Base-by-base conservation (phyloP, 2,797 vertebrate genomes). In the Microchirus variegatus region DNA sequence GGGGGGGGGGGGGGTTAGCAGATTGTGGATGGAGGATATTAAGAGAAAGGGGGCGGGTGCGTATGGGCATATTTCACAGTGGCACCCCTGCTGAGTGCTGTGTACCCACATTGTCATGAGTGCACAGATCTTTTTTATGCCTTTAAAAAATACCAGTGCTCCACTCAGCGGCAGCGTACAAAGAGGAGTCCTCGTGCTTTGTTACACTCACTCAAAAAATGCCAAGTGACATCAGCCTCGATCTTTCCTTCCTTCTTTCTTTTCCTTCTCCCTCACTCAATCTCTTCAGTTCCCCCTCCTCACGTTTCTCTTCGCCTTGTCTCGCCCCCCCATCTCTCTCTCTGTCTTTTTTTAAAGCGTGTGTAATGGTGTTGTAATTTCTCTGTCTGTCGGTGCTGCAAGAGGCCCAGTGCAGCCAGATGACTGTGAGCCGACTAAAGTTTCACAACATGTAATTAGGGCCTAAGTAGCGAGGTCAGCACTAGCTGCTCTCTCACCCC, bases 101-200 rank as follows among this genome's bases (percentile, higher is more conserved):
- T 96, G 95, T 96, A 95, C 91, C 91, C 92, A 92, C 57, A 80
- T 94, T 81, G 78, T 95, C 95, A 94, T 91, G 92, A 95, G 93
- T 83, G 91, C 90, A 92, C 91, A 91, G 94, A 95, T 93, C 93
- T 94, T 94, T 90, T n/a, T n/a, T 91, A 91, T 82, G 87, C 93
- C 94, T 92, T 92, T 95, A n/a, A 96, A 96, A 96, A 96, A 96
- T 93, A 94, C 92, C 92, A 95, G 89, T 90, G 90, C 91, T 89
- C 84, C 82, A 78, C 89, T 85, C 89, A 84, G 88, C 89, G 87
- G 89, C 85, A 63, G 69, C 31, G 51, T 90, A 96, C 92, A 95
- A 93, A 93, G 86, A 70, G 88, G 59, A 57, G 65, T 1, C 53
- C 82, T 83, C 38, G 62, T 54, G 75, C 89, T 90, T 88, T 88